These are phyloP conservation scores for Brienomyrus longianalis DNA, from an alignment of 2,113 vertebrate species.

Conservation along the genomic window DNA sequence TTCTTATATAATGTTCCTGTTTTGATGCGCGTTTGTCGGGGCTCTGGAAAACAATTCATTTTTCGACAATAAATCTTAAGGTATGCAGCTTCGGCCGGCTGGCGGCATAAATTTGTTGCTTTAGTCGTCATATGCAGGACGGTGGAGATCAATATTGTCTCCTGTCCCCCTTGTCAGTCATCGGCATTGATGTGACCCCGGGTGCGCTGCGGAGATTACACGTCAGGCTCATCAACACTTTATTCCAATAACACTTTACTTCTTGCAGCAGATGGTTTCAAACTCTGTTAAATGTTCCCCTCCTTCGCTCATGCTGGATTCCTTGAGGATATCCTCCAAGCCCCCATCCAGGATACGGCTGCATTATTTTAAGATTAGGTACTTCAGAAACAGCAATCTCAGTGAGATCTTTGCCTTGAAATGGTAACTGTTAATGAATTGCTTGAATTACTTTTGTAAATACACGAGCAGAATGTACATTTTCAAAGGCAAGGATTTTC, in stretches of 20 bases:
- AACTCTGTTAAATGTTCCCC: conserved; percentile 25
- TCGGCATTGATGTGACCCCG: conserved; percentile 29
- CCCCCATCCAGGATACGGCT: not conserved
- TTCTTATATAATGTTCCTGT: conserved; percentile 2
- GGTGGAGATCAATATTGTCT: conserved; percentile 19
- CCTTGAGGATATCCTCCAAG: not conserved
- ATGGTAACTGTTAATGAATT: conserved; percentile 23
- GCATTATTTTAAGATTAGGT: conserved; percentile 23
- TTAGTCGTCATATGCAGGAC: not conserved
- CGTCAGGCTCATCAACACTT: conserved; percentile 22
- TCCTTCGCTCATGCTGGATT: not conserved
- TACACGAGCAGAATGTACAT: conserved; percentile 11
- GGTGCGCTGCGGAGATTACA: conserved; percentile 20
- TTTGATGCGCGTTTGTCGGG: not conserved
- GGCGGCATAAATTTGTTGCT: not conserved
- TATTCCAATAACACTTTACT: conserved; percentile 27
- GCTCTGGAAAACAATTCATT: not conserved
- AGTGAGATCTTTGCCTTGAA: conserved; percentile 7
- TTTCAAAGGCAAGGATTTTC: not conserved
- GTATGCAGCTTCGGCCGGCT: not conserved
- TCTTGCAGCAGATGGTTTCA: conserved; percentile 24
- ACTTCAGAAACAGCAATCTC: not conserved
- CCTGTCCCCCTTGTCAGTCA: conserved; percentile 25
- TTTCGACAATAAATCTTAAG: not conserved
- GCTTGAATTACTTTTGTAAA: not conserved